phyloP scores from a whole-genome alignment of 2,797 vertebrate species.

The Mormyrus hasselquistii region DNA sequence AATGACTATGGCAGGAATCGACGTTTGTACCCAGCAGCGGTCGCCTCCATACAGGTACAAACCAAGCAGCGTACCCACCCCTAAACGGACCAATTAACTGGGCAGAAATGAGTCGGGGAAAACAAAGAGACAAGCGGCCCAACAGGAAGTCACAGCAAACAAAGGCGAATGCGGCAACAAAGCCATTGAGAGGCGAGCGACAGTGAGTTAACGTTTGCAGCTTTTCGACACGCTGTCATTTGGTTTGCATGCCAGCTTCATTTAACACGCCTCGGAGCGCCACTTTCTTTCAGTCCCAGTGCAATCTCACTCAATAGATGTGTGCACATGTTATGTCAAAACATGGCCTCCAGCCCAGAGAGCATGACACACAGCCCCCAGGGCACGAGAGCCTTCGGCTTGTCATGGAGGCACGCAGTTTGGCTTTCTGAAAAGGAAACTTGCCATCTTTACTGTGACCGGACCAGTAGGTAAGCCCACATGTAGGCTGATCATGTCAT shows the following conservation, averaged over 20 bases:
- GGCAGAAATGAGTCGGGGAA: neutral
- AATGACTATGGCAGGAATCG: neutral
- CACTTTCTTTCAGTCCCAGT: neutral
- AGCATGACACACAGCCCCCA: neutral
- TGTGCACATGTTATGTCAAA: neutral
- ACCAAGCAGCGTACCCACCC: neutral
- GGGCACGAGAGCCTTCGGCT: neutral
- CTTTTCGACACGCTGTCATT: slow-evolving; percentile 8
- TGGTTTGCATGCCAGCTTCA: neutral
- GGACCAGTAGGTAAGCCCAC: neutral
- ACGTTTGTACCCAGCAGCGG: neutral
- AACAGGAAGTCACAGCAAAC: slow-evolving; percentile 10
- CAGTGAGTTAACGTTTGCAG: slow-evolving; percentile 10
- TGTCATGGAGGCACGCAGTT: neutral
- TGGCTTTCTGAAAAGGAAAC: neutral
- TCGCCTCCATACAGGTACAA: neutral
- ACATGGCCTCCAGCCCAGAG: slow-evolving; percentile 5
- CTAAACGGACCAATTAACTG: neutral
- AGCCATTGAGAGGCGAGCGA: neutral
- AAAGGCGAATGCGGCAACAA: slow-evolving; percentile 3
- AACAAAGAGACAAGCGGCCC: slow-evolving; percentile 11
- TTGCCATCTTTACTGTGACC: neutral
- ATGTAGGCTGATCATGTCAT: neutral
- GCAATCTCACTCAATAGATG: slow-evolving; percentile 8
- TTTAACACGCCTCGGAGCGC: neutral